Base-by-base conservation (phyloP, 2,113 vertebrate genomes). In the Odocoileus virginianus region DNA sequence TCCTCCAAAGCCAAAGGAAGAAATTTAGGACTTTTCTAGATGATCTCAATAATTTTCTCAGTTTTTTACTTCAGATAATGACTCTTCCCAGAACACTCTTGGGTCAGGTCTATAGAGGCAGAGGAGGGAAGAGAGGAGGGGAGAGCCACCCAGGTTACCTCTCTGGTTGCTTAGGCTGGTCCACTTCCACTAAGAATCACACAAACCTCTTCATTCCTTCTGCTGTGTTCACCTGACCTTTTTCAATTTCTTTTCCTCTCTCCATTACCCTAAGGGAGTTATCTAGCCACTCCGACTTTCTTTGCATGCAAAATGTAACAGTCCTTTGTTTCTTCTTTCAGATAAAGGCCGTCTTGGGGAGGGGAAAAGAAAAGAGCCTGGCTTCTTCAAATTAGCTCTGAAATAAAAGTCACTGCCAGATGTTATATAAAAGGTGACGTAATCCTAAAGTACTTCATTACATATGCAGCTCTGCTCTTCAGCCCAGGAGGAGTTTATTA, bases 341-440 rank as follows among this genome's bases (percentile, higher is more conserved):
- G 98, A 98, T 98, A 98, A 98, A 98, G 89, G 97, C 85, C 96
- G 45, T 97, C 96, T 95, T 91, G 36, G 89, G 95, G 91, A 94
- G 81, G 85, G 84, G 47, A 94, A 93, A 94, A 95, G 97, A 96
- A 97, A 97, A 94, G 90, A 0, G 94, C 97, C 97, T 92, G 97
- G 97, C 98, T 98, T 98, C 97, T 98, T 97, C 98, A 98, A 98
- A 98, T 97, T 97, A 98, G 97, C 95, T 95, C 96, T 98, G 98
- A 99, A 99, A 98, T 97, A 98, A 97, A 98, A 98, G 97, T 97
- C 97, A 98, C 91, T 98, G 98, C 98, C 98, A 99, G 98, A 98
- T 99, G 98, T 98, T 99, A 98, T 97, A 99, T 99, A 99, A 99
- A 98, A 79, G 91, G 97, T 99, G 99, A 99, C 98, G 99, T 99